Conservation (phyloP, 2,888 invertebrate species). For the Nemoura dubitans region DNA sequence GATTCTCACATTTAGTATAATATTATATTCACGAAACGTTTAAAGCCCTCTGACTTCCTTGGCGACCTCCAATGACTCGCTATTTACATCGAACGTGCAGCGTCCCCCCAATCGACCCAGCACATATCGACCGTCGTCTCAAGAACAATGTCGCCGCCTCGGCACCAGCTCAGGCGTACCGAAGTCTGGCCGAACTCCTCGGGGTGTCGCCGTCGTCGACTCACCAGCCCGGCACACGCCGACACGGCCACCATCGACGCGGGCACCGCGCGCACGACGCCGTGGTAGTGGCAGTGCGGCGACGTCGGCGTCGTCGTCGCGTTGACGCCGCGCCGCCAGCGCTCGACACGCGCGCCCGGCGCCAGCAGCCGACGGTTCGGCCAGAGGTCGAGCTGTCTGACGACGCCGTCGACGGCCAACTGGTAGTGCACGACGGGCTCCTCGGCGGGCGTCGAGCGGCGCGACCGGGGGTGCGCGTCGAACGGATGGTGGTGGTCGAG, state of each 20-base stretch:
- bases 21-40: too few relatives aligned
- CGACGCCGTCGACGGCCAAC: slow-evolving; percentile 59
- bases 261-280: slow-evolving; percentile 74
- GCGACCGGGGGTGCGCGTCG: slow-evolving; percentile 18
- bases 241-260: slow-evolving; percentile 80
- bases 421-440: slow-evolving; percentile 63
- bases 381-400: slow-evolving; percentile 59
- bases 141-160: too few relatives aligned
- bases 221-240: slow-evolving; percentile 85
- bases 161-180: too few relatives aligned
- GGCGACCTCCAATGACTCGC: too few relatives aligned
- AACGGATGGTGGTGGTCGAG: slow-evolving; percentile 47
- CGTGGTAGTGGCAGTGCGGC: slow-evolving; percentile 71
- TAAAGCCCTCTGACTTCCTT: too few relatives aligned
- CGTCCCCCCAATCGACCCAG: too few relatives aligned
- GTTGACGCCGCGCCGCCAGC: slow-evolving; percentile 61
- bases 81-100: too few relatives aligned
- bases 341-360: slow-evolving; percentile 77
- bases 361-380: slow-evolving; percentile 74
- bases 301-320: slow-evolving; percentile 54
- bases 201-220: too few relatives aligned
- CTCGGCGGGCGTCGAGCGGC: slow-evolving; percentile 59
- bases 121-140: too few relatives aligned
- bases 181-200: too few relatives aligned
- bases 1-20: too few relatives aligned